Percentiles rank a stretch among this genome's conserved stretches.
Evolutionary conservation across 2,888 invertebrate genomes (phyloP).

Genomic region (Caenorhabditis japonica): DNA sequence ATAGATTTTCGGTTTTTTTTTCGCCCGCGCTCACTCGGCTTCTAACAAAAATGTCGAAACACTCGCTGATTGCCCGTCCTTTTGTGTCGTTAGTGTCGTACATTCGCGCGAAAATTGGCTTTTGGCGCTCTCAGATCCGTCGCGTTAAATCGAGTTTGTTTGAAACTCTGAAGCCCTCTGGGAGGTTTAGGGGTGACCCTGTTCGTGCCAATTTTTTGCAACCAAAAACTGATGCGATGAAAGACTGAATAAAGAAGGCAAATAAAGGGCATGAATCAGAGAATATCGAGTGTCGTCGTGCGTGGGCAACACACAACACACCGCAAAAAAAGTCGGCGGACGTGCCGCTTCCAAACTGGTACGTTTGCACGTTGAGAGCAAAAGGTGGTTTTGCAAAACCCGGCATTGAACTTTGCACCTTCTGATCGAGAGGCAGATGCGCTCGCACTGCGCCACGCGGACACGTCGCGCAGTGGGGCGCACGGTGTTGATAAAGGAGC

Average conservation of each 20-base stretch:
- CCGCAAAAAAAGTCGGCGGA: too few species aligned
- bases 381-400: too few species aligned
- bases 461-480: too few species aligned
- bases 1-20: neutral
- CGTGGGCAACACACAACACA: too few species aligned
- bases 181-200: slow-evolving; percentile 11
- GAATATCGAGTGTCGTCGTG: slow-evolving; percentile 41
- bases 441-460: too few species aligned
- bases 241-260: slow-evolving; percentile 22
- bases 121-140: slow-evolving; percentile 20
- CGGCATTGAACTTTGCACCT: too few species aligned
- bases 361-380: too few species aligned
- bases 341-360: too few species aligned
- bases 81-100: slow-evolving; percentile 37
- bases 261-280: slow-evolving; percentile 50
- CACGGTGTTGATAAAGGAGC: too few species aligned
- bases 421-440: too few species aligned
- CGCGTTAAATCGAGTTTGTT: slow-evolving; percentile 36
- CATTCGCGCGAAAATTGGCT: slow-evolving; percentile 39
- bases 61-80: slow-evolving; percentile 18
- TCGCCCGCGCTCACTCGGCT: neutral
- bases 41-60: neutral
- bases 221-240: neutral
- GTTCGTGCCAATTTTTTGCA: neutral
- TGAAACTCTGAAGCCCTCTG: neutral